Percentiles rank a stretch among this genome's conserved stretches.
These are phyloP conservation scores for Mimachlamys varia DNA, from an alignment of 2,888 invertebrate genomes.

Conservation along the genomic window DNA sequence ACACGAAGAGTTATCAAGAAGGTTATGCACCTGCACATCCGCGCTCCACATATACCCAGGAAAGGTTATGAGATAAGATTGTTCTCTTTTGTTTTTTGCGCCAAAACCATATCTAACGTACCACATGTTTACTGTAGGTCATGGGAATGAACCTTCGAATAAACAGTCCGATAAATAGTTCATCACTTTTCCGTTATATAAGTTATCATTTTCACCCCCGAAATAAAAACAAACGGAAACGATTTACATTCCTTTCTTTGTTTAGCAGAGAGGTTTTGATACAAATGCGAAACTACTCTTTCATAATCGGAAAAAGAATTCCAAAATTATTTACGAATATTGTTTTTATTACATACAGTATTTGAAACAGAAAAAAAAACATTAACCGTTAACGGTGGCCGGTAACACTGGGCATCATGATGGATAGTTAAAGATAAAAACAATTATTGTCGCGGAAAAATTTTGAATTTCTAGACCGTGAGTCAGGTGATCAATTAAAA, in stretches of 20 bases:
- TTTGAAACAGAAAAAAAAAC: background rate
- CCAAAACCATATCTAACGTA: background rate
- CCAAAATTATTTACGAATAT: background rate
- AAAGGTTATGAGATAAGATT: background rate
- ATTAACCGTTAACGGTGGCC: background rate
- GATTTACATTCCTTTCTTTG: background rate
- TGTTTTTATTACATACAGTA: background rate
- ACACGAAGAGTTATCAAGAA: background rate
- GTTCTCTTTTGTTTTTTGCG: conserved; percentile 1
- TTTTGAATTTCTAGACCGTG: background rate
- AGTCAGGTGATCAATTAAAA: conserved; percentile 26
- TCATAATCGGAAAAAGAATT: background rate
- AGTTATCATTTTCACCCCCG: background rate
- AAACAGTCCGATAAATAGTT: background rate
- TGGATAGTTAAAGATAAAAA: background rate
- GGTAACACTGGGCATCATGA: background rate
- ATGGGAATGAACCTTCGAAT: background rate
- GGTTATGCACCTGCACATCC: conserved; percentile 27
- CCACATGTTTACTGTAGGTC: background rate
- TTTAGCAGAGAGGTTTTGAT: background rate
- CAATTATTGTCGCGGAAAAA: background rate
- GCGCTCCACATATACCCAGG: background rate
- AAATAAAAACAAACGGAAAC: background rate
- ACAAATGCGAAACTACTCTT: background rate
- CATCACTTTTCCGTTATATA: background rate